Conservation (phyloP, 2,113 vertebrate species). For the Antechinus stuartii region DNA sequence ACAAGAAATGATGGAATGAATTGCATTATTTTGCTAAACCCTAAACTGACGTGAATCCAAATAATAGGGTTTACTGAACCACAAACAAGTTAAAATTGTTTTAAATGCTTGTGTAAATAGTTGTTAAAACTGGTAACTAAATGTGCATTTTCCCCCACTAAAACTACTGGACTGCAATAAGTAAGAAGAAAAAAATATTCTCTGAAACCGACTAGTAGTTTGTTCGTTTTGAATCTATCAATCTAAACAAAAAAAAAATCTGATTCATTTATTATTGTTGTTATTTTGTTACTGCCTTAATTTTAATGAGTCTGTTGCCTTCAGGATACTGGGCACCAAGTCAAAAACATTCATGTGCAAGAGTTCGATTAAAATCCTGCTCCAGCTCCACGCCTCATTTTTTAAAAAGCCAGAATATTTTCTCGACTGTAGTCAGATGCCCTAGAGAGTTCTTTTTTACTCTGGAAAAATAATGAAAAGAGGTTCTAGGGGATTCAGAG, state of each 20-base stretch:
- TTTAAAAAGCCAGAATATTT: constrained; percentile 39
- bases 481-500: constrained; percentile 23
- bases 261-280: constrained; percentile 31
- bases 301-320: constrained; percentile 29
- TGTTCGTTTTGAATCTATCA: constrained; percentile 2
- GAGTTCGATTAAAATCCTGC: constrained; percentile 4
- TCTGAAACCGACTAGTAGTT: constrained; percentile 26
- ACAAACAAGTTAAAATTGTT: constrained; percentile 8
- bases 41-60: not conserved
- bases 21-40: constrained; percentile 39
- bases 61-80: constrained; percentile 20
- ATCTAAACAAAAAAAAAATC: not conserved
- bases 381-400: not conserved
- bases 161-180: not conserved
- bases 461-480: constrained; percentile 3
- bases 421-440: constrained; percentile 16
- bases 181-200: not conserved
- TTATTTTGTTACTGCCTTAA: constrained; percentile 34
- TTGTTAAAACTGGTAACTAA: constrained; percentile 16
- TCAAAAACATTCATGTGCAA: not conserved
- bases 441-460: constrained; percentile 25
- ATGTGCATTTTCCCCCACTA: not conserved
- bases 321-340: constrained; percentile 11
- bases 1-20: constrained; percentile 7
- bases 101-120: not conserved